A percentile compares a stretch with the other conserved stretches of the same genome.
Evolutionary conservation across 2,888 invertebrate genomes (phyloP).

Genomic region (Trissolcus brochymenae): DNA sequence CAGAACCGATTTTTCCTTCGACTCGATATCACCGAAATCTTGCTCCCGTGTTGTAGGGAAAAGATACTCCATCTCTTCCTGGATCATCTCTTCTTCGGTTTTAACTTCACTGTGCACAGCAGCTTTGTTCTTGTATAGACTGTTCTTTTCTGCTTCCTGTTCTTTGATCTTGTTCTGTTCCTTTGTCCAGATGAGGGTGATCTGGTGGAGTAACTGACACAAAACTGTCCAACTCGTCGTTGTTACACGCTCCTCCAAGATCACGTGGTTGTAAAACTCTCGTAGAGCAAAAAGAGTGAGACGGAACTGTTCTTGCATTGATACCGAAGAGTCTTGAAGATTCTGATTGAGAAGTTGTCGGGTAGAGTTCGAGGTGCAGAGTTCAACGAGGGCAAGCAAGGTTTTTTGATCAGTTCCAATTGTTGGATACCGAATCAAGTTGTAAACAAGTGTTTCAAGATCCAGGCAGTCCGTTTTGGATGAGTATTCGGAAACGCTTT

Average conservation of each 20-base stretch:
- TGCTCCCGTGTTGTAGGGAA: constrained; percentile 83
- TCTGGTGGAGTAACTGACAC: constrained; percentile 79
- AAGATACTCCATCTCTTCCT: constrained; percentile 82
- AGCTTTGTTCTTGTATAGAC: constrained; percentile 85
- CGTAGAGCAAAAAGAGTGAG: constrained; percentile 83
- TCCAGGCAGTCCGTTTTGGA: constrained; percentile 56
- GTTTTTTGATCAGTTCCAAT: constrained; percentile 69
- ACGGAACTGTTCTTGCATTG: constrained; percentile 78
- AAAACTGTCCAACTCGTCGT: constrained; percentile 77
- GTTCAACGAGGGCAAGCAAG: constrained; percentile 76
- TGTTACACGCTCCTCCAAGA: constrained; percentile 78
- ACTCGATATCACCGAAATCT: constrained; percentile 84
- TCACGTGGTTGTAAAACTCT: constrained; percentile 83
- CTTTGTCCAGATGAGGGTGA: constrained; percentile 86
- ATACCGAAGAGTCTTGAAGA: constrained; percentile 64
- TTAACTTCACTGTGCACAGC: constrained; percentile 81
- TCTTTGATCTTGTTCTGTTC: constrained; percentile 83
- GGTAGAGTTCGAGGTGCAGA: constrained; percentile 76
- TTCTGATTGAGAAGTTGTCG: constrained; percentile 74
- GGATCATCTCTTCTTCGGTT: constrained; percentile 83
- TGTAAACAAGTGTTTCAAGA: constrained; percentile 72
- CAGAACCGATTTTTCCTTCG: neutral
- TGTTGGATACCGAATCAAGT: constrained; percentile 79
- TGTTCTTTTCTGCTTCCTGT: constrained; percentile 85
- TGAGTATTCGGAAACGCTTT: constrained; percentile 74